Percentiles rank a stretch among this genome's conserved stretches.
Evolutionary conservation across 2,888 invertebrate species (phyloP).

Genomic region (Orthosia cruda): DNA sequence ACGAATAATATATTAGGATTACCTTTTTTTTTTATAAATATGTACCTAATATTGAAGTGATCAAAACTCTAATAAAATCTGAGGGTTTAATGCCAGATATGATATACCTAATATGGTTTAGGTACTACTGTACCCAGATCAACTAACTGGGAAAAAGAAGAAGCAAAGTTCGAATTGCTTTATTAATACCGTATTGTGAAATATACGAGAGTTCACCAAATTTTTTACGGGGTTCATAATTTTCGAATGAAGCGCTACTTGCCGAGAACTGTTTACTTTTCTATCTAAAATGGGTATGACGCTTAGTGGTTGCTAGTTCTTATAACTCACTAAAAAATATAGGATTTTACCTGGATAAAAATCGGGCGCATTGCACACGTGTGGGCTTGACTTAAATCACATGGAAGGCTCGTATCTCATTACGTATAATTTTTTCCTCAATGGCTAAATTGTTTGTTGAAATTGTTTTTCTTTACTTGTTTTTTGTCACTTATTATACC

Average conservation of each 20-base stretch:
- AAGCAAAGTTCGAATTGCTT: background rate
- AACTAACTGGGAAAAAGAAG: background rate
- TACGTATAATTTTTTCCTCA: background rate
- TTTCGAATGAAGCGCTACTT: slow-evolving; percentile 12
- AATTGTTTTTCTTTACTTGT: background rate
- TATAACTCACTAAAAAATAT: slow-evolving; percentile 23
- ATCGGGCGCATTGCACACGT: background rate
- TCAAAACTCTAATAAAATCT: background rate
- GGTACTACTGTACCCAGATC: background rate
- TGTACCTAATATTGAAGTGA: background rate
- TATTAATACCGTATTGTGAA: slow-evolving; percentile 7
- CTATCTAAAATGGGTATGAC: slow-evolving; percentile 24
- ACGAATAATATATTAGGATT: background rate
- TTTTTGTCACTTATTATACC: background rate
- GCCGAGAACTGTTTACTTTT: slow-evolving; percentile 38
- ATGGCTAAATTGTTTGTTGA: background rate
- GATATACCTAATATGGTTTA: background rate
- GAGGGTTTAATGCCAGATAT: background rate
- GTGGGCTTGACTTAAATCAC: slow-evolving; percentile 8
- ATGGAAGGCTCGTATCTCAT: slow-evolving; percentile 6
- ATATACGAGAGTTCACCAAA: background rate
- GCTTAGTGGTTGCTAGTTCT: background rate
- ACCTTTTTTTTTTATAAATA: slow-evolving; percentile 1
- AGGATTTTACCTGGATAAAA: slow-evolving; percentile 34
- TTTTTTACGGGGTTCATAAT: slow-evolving; percentile 20